These are phyloP conservation scores for Arbacia lixula DNA, from an alignment of 53 echinoderm and acorn worm species.

Conservation along the genomic window DNA sequence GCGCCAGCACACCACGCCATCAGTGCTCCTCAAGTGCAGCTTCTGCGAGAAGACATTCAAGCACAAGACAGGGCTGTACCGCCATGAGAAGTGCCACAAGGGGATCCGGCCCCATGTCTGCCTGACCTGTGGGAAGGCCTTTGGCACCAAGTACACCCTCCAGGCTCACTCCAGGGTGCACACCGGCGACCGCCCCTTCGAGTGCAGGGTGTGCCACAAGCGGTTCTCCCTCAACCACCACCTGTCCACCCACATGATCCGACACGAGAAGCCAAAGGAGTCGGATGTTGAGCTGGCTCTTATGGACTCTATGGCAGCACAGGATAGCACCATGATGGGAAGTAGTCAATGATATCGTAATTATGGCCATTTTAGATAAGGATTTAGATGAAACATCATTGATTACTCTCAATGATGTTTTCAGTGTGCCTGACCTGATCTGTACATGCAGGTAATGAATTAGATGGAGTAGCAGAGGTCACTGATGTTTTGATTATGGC, in stretches of 20 bases:
- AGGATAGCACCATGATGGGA: too few species aligned
- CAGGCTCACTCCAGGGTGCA: slow-evolving; percentile 28
- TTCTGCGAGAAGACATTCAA: slow-evolving; percentile 50
- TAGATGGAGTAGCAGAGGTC: too few species aligned
- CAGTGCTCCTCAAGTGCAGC: slow-evolving; percentile 1
- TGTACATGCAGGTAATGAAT: too few species aligned
- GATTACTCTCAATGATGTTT: too few species aligned
- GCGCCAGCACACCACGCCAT: slow-evolving; percentile 4
- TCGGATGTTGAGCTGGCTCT: too few species aligned
- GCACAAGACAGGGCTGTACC: slow-evolving; percentile 5
- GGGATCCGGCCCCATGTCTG: slow-evolving; percentile 50
- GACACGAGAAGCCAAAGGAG: slow-evolving; percentile 31
- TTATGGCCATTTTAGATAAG: too few species aligned
- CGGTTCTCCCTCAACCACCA: slow-evolving; percentile 27
- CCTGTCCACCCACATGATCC: slow-evolving; percentile 45
- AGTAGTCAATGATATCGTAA: too few species aligned
- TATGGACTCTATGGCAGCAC: too few species aligned
- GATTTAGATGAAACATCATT: too few species aligned
- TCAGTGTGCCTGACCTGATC: too few species aligned
- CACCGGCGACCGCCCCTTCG: slow-evolving; percentile 34
- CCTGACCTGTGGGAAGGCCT: slow-evolving; percentile 43
- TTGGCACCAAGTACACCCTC: slow-evolving; percentile 35
- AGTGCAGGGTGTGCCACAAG: slow-evolving; percentile 19
- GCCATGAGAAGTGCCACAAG: slow-evolving; percentile 52
- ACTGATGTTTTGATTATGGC: too few species aligned